phyloP scores from a whole-genome alignment of 2,113 vertebrate species.

The Rhagologus leucostigma region DNA sequence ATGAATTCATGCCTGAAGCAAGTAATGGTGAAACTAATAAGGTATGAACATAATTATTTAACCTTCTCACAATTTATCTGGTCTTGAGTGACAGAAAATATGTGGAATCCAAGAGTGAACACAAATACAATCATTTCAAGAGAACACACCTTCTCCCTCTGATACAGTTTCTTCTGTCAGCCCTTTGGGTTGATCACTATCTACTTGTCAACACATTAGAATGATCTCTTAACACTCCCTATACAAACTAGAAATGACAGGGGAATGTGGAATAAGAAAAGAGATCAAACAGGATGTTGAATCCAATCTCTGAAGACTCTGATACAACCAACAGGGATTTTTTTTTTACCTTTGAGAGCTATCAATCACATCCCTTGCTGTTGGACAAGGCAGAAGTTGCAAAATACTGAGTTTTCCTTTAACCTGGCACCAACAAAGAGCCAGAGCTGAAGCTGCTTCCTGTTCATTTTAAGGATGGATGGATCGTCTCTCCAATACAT shows the following conservation, averaged over 20 bases:
- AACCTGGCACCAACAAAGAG: not conserved
- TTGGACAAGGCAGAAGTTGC: not conserved
- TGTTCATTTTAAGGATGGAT: not conserved
- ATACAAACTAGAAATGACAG: not conserved
- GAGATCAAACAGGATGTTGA: not conserved
- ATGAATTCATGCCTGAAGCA: not conserved
- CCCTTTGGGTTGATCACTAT: not conserved
- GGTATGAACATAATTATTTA: not conserved
- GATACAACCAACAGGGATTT: not conserved
- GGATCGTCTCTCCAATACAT: not conserved
- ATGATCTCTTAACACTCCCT: not conserved
- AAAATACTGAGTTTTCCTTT: not conserved
- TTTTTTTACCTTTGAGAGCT: not conserved
- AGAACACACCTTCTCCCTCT: not conserved
- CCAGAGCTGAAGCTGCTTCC: constrained; percentile 3
- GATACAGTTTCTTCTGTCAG: not conserved
- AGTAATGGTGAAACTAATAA: not conserved
- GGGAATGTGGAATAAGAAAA: not conserved
- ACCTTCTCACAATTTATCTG: not conserved
- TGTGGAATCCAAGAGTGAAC: not conserved
- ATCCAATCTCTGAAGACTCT: not conserved
- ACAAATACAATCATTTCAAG: not conserved
- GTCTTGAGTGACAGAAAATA: not conserved
- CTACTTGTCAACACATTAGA: not conserved
- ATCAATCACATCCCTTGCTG: not conserved